Base-by-base conservation (phyloP, 2,797 vertebrate genomes). In the Notolabrus celidotus region DNA sequence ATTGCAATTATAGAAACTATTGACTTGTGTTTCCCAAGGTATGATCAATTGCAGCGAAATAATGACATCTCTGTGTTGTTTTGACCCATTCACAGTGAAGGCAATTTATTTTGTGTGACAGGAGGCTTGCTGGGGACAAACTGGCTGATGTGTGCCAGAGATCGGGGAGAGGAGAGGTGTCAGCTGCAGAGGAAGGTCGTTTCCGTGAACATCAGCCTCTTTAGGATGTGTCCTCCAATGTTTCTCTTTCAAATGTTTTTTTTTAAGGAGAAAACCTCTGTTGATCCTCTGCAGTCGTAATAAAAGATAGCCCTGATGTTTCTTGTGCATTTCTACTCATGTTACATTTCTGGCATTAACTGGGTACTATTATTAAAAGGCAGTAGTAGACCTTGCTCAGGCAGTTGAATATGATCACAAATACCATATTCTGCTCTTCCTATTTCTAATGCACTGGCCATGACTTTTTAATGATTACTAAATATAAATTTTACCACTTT, bases 91-190 rank as follows among this genome's bases (percentile, higher is more conserved):
- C 92, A 90, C 89, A 74, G 90, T 80, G 63, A 93, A 94, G 92
- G 92, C 92, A 94, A 95, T 95, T 95, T 94, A 94, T 95, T 94
- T 93, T 90, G 90, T 93, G 92, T 91, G 93, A 94, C 92, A 93
- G 92, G 83, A 91, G 90, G 86, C 90, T 91, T 90, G 91, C 88
- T 82, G 89, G 87, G 85, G 90, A 89, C 92, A 92, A 83, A 83
- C 86, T 77, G 71, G 92, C 82, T 87, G 89, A 91, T 82, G 89
- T 86, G 89, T 84, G 86, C 77, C 84, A 81, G 87, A 86, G 86
- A 91, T 91, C 85, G 76, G 67, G 71, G 50, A 79, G 79, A 77
- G 80, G 77, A 78, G 77, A 80, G 79, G 59, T 82, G 74, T 64
- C 74, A 80, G 67, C 60, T 54, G 60, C 67, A 85, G 49, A 77